Evolutionary conservation across 2,888 invertebrate species (phyloP).

Genomic region (Stegana nigrithorax): DNA sequence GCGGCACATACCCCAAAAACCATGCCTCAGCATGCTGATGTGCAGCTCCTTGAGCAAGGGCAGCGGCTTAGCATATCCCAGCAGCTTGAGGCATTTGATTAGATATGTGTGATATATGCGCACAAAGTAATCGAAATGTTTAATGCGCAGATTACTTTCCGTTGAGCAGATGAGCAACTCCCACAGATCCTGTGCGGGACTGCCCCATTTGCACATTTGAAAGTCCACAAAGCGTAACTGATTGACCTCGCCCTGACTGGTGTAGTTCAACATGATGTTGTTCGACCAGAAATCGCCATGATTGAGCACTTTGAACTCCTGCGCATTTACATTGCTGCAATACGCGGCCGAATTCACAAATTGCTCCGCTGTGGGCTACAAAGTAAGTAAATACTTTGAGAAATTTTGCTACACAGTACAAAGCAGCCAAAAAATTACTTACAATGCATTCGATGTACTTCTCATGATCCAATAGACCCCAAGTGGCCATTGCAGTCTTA

Average conservation of each 20-base stretch:
- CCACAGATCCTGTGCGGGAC: conserved; percentile 64
- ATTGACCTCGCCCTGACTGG: conserved; percentile 49
- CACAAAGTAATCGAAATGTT: conserved; percentile 62
- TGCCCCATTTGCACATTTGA: conserved; percentile 65
- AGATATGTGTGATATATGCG: conserved; percentile 61
- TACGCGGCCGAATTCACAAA: conserved; percentile 57
- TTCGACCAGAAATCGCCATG: conserved; percentile 67
- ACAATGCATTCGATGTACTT: conserved; percentile 55
- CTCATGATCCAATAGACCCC: conserved; percentile 55
- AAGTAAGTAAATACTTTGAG: not conserved
- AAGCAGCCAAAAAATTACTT: conserved; percentile 30
- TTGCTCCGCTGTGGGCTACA: conserved; percentile 59
- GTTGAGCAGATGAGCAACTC: conserved; percentile 62
- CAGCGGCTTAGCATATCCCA: conserved; percentile 54
- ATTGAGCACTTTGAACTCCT: conserved; percentile 63
- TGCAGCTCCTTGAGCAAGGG: conserved; percentile 62
- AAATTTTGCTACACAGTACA: not conserved
- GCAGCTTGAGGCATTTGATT: conserved; percentile 52
- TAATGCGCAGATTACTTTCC: conserved; percentile 55
- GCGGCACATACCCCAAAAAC: conserved; percentile 56
- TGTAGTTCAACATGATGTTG: conserved; percentile 61
- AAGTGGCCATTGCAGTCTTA: conserved; percentile 55
- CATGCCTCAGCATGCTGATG: conserved; percentile 59
- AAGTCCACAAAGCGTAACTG: conserved; percentile 65
- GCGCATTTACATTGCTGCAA: conserved; percentile 49